Evolutionary conservation across 92 coral and sea anemone species (phyloP), one percentile per base, ranked within the genome.

Genomic region (Actinostola sp.): DNA sequence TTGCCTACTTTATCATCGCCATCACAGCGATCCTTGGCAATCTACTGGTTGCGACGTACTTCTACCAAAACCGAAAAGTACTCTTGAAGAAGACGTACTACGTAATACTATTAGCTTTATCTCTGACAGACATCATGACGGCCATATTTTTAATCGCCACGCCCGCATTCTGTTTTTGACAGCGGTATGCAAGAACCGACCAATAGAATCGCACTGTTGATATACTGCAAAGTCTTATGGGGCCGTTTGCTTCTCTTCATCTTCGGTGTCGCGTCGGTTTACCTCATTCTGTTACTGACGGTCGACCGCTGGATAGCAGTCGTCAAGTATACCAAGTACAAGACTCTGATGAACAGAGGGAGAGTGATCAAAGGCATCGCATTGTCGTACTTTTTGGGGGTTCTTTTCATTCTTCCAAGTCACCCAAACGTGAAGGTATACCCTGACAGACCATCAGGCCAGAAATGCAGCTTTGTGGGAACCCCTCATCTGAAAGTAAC

Each of bases 261-360:
- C 9, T 66, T 88, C 28, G 93, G 97, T 50, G 76, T 86, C 36
- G 85, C 88, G 28, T 92, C 93, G 25, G 72, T 87, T 32, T 81
- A 92, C 67, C 64, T 86, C 28, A 80, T 89, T 63, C 55, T 82
- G n/a, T 72, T 78, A 55, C 67, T 92, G 49, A 82, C 97, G 13
- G 32, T 84, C 21, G 97, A 92, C 45, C 93, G 93, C 13, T 92
- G 97, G 93, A 69, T 80, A 36, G 97, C 97, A 13, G 97, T 90
- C 8, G 80, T 72, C 19, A 68, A 67, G 43, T 84, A 92, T 1
- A 61, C 83, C 3, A 61, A 61, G 57, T 90, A 90, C 72, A 58
- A 84, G 54, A 58, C 81, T 1, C 52, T 67, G 20, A 70, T 83
- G 21, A 73, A 60, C 30, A 67, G 64, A 23, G 72, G 61, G 11